Base-by-base conservation (phyloP, 1,140 invertebrate species). In the Calephelis nemesis region DNA sequence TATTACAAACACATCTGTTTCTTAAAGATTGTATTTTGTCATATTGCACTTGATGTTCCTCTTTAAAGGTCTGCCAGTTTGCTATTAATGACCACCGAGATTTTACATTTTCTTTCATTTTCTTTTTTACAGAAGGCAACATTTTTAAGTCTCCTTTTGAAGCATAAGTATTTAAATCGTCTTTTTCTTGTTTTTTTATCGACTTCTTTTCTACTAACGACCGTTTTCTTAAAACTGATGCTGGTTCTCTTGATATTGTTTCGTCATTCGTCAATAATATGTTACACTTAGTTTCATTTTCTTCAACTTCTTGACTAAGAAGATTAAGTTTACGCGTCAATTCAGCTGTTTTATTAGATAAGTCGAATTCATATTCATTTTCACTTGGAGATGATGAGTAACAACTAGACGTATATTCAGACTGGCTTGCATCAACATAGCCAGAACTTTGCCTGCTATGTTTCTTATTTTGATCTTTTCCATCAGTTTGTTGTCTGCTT, bases 1-100 rank as follows among this genome's bases (percentile, higher is more conserved):
- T 76, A 74, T 95, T 93, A 58, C 92, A 93, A 47, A 96, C 79
- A 83, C 96, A 97, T 65, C 92, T 92, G 76, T 96, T 96, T 6
- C 94, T 83, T n/a, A 95, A 71, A n/a, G 79, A 78, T 54, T 87
- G 84, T 6, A 96, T 91, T 69, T 90, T 92, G 1, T 78, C 68
- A 58, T 93, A 93, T 68, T 95, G 93, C 1, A 82, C 69, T 0
- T 92, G 91, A 73, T 95, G 93, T 63, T 96, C 94, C 50, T 82
- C 65, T 75, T 93, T 93, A 77, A 94, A 94, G 40, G 91, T 77
- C 69, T 87, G 85, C 93, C 94, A 95, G 75, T 93, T 92, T 62
- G 94, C 92, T 52, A 91, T 77, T 12, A 88, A 67, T 78, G 84
- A 82, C 80, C 83, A 87, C 70, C 70, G 77, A 9, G 82, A 83